Percentiles rank a stretch among this genome's conserved stretches.
Evolutionary conservation across 2,888 invertebrate genomes (phyloP).

Genomic region (Diadegma fenestrale): DNA sequence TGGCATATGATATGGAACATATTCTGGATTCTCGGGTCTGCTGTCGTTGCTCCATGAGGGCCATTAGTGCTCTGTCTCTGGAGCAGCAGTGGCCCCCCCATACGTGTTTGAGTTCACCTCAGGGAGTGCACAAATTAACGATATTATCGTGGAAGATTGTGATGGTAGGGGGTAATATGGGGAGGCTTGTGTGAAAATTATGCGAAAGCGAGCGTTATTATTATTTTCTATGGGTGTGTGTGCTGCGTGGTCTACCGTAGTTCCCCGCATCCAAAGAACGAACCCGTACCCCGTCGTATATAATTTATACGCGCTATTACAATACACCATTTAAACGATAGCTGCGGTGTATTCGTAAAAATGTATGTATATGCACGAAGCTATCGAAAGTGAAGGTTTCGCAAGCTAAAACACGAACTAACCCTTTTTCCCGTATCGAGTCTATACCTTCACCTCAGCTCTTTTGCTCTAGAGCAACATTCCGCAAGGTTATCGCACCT

Average conservation of each 20-base stretch:
- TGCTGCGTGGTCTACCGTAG: conserved; percentile 51
- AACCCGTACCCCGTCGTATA: background rate
- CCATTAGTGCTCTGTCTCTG: background rate
- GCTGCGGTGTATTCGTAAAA: background rate
- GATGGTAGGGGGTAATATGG: conserved; percentile 35
- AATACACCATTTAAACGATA: conserved; percentile 7
- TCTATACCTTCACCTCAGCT: conserved; percentile 25
- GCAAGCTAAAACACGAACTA: conserved; percentile 23
- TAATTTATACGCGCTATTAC: conserved; percentile 24
- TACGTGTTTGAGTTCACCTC: conserved; percentile 5
- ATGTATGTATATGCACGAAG: conserved; percentile 26
- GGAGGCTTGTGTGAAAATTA: conserved; percentile 57
- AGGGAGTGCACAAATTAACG: conserved; percentile 29
- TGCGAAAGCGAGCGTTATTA: conserved; percentile 53
- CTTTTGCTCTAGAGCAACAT: conserved; percentile 55
- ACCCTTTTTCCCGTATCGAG: conserved; percentile 12
- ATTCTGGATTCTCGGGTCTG: conserved; percentile 8
- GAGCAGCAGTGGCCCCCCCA: background rate
- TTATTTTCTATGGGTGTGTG: conserved; percentile 33
- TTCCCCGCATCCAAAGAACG: conserved; percentile 50
- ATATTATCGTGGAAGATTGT: conserved; percentile 51
- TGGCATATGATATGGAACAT: background rate
- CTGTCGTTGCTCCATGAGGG: background rate
- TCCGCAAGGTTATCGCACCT: conserved; percentile 65
- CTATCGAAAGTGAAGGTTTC: conserved; percentile 64